Percentiles rank a stretch among this genome's conserved stretches.
Conservation (phyloP, 2,888 invertebrate genomes). For the Spicauda simplicius region DNA sequence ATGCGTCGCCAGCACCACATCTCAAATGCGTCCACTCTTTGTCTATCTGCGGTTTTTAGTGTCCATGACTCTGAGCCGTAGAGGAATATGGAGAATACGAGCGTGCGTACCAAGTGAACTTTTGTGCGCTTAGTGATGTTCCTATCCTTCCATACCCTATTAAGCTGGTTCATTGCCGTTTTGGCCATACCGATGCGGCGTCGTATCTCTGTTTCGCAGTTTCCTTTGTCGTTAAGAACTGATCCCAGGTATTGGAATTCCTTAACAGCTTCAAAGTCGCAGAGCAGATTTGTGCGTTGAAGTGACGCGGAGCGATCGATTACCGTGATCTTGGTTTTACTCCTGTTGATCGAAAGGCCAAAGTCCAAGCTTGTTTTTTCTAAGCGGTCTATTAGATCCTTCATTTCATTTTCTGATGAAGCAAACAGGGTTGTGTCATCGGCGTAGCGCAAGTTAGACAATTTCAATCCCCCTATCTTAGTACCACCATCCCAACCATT, state of each 20-base stretch:
- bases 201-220: conserved; percentile 3
- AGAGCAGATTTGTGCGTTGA: not conserved
- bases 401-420: not conserved
- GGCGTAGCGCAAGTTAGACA: not conserved
- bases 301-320: not conserved
- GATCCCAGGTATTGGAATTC: not conserved
- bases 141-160: no score
- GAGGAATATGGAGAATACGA: no score
- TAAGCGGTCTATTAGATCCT: not conserved
- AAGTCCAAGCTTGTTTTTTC: not conserved
- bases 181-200: conserved; percentile 13
- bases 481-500: conserved; percentile 8
- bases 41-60: no score
- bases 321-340: no score
- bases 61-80: no score
- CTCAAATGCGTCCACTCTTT: no score
- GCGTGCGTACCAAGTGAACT: no score
- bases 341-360: not conserved
- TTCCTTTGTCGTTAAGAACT: not conserved
- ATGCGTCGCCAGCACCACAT: no score
- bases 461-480: not conserved
- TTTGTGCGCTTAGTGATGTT: no score
- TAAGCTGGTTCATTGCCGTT: not conserved
- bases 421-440: not conserved
- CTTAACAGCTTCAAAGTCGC: not conserved